Conservation (phyloP, 2,888 invertebrate genomes). For the Escarpia spicata region DNA sequence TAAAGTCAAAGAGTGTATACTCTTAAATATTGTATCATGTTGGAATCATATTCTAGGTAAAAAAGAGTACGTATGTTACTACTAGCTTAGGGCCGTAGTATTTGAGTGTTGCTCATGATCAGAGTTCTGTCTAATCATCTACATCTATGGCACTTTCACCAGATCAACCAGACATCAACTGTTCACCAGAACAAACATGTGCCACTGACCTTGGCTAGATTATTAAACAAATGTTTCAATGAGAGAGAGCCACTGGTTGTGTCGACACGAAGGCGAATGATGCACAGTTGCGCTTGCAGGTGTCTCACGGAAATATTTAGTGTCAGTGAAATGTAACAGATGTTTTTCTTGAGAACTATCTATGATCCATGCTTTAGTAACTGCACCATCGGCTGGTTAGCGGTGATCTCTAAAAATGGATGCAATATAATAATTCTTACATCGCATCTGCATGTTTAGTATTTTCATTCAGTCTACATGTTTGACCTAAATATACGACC, state of each 20-base stretch:
- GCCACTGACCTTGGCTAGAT: background rate
- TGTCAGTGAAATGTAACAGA: background rate
- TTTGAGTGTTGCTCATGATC: background rate
- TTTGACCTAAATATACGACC: background rate
- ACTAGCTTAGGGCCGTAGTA: no score
- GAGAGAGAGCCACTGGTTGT: background rate
- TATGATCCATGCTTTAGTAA: slow-evolving; percentile 3
- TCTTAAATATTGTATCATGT: no score
- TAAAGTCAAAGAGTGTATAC: no score
- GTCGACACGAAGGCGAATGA: no score
- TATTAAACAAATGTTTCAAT: background rate
- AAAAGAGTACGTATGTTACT: no score
- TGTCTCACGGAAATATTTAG: background rate
- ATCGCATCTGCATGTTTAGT: background rate
- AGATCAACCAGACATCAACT: background rate
- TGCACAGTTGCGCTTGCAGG: background rate
- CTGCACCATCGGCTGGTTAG: background rate
- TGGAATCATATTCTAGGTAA: no score
- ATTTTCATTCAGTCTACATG: background rate
- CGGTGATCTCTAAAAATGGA: background rate
- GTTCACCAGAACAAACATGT: background rate
- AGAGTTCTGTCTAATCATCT: background rate
- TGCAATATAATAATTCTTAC: background rate
- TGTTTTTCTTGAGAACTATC: background rate
- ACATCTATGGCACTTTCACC: background rate